Base-by-base conservation (phyloP, 2,113 vertebrate species). In the Hippocampus guttulatus region DNA sequence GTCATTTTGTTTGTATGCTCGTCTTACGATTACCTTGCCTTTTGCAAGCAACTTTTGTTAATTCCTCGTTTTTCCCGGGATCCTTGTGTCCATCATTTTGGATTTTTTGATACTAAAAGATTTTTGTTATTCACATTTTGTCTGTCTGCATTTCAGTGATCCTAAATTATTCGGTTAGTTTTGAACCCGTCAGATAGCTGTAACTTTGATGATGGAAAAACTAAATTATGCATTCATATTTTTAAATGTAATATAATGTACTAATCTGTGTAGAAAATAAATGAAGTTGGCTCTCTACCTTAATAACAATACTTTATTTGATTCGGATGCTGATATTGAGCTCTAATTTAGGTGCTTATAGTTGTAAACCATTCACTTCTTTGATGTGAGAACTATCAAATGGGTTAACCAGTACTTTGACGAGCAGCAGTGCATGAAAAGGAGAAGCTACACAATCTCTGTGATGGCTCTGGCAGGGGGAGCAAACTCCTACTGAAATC, bases 141-240 rank as follows among this genome's bases (percentile, higher is more conserved):
- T 38, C 33, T 38, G 33, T 38, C 33, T 38, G 33, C 33, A 38
- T 38, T 38, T 38, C 33, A 6, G 33, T 5, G 33, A 38, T 38
- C 33, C 33, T 6, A 38, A 38, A 38, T 38, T 6, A 38, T 38
- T 38, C 33, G 33, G 5, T 38, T 38, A 5, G 33, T 38, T 38
- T 38, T 38, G 33, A 38, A 38, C 33, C 33, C 1, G 33, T 38
- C 33, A 38, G 5, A 69, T 15, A 88, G 86, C 51, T 88, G 71
- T 70, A 90, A 88, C 72, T 87, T 87, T 60, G 88, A 83, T 88
- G 76, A 18, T 64, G 71, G 30, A 30, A 66, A 77, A 82, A 77
- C 54, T 81, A 79, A 18, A 66, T 15, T 4, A 67, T 8, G 70
- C 38, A 60, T 74, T 9, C 76, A 16, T 33, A 5, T 65, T 58